Evolutionary conservation across 1,140 invertebrate genomes (phyloP).

Genomic region (Drosophila ananassae): DNA sequence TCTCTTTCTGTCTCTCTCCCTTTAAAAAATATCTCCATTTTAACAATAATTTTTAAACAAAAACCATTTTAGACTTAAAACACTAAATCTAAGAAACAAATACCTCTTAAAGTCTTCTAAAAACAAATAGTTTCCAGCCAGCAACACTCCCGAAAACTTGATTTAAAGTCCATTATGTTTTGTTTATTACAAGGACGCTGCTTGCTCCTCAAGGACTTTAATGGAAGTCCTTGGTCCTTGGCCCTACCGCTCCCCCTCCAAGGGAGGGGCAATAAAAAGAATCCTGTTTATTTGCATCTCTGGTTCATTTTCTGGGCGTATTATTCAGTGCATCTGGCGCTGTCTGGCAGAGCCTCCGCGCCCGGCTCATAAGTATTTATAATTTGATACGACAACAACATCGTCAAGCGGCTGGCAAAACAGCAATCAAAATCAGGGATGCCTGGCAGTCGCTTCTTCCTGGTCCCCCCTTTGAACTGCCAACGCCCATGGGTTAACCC

Average conservation of each 20-base stretch:
- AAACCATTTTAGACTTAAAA: no score
- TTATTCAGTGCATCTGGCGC: constrained; percentile 18
- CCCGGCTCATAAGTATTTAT: constrained; percentile 53
- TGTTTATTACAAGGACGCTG: background rate
- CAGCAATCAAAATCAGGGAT: constrained; percentile 64
- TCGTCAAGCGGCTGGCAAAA: constrained; percentile 38
- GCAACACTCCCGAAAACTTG: background rate
- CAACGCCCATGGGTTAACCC: constrained; percentile 5
- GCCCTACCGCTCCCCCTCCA: no score
- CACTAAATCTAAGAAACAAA: background rate
- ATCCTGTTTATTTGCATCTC: constrained; percentile 28
- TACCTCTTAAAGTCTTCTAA: background rate
- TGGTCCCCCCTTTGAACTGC: background rate
- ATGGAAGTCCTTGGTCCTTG: background rate
- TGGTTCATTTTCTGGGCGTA: background rate
- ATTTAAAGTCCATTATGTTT: constrained; percentile 3
- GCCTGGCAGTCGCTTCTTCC: background rate
- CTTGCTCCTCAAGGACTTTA: background rate
- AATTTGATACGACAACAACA: constrained; percentile 62
- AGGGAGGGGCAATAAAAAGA: background rate
- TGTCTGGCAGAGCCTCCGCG: constrained; percentile 1
- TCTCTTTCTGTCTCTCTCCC: no score
- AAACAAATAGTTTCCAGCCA: background rate
- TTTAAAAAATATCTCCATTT: no score
- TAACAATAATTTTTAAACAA: no score